phyloP scores from a whole-genome alignment of 2,888 invertebrate genomes.

The Lasiommata megera region DNA sequence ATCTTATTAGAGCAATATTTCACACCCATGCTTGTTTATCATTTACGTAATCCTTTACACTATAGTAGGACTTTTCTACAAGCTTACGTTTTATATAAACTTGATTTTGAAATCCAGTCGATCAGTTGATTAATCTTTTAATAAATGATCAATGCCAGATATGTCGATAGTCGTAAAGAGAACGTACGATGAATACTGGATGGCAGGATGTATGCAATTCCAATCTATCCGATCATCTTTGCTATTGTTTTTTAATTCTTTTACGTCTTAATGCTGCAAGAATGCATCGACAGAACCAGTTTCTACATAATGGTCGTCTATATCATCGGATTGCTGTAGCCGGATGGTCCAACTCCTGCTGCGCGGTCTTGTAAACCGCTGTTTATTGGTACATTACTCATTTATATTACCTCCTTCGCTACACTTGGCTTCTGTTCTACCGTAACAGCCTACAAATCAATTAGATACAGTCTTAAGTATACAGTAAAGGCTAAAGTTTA shows the following conservation, averaged over 20 bases:
- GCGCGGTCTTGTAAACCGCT: slow-evolving; percentile 34
- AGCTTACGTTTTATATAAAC: too few relatives aligned
- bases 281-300: slow-evolving; percentile 15
- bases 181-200: background rate
- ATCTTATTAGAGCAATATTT: too few relatives aligned
- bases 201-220: background rate
- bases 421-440: slow-evolving; percentile 23
- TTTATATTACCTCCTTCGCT: slow-evolving; percentile 43
- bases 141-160: background rate
- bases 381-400: slow-evolving; percentile 46
- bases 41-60: too few relatives aligned
- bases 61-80: too few relatives aligned
- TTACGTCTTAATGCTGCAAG: slow-evolving; percentile 3
- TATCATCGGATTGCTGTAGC: slow-evolving; percentile 16
- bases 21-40: too few relatives aligned
- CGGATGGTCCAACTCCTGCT: slow-evolving; percentile 19
- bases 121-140: background rate
- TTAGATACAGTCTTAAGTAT: slow-evolving; percentile 13
- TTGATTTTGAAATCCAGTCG: background rate
- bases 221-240: background rate
- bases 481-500: slow-evolving; percentile 1
- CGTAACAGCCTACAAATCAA: slow-evolving; percentile 16
- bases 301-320: slow-evolving; percentile 9
- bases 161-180: background rate
- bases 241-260: slow-evolving; percentile 4